phyloP scores from a whole-genome alignment of 2,888 invertebrate genomes.

The Magallana nippona region DNA sequence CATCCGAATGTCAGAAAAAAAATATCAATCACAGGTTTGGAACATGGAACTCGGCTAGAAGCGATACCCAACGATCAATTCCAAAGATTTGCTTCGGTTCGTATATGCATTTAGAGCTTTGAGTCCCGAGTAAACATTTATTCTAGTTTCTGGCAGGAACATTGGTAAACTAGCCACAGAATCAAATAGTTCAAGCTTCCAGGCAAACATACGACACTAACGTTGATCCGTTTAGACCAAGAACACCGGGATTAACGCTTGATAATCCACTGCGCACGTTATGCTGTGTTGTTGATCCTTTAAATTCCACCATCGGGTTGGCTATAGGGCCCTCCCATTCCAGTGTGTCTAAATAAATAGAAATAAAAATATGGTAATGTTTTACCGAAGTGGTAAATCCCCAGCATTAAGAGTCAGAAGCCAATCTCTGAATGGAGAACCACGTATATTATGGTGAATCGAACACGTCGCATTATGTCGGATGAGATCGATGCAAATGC shows the following conservation, averaged over 20 bases:
- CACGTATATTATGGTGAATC: neutral
- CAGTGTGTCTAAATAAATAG: constrained; percentile 1
- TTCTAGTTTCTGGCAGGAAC: neutral
- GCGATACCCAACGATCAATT: constrained; percentile 2
- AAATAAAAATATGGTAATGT: constrained; percentile 7
- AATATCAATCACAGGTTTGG: neutral
- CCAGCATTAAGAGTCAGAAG: constrained; percentile 10
- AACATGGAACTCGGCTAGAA: neutral
- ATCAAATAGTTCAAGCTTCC: constrained; percentile 32
- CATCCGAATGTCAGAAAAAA: neutral
- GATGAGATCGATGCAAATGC: neutral
- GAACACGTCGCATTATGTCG: neutral
- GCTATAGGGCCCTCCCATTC: neutral
- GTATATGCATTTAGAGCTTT: constrained; percentile 24
- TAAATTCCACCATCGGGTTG: neutral
- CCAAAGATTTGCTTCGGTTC: neutral
- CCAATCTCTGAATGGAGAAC: neutral
- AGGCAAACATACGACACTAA: constrained; percentile 17
- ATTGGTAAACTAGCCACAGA: constrained; percentile 13
- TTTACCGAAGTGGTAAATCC: neutral
- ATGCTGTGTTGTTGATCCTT: neutral
- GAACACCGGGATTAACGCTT: neutral
- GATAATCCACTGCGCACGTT: constrained; percentile 4
- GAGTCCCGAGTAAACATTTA: constrained; percentile 27
- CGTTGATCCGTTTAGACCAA: constrained; percentile 8